Evolutionary conservation across 1,140 invertebrate genomes (phyloP).

Genomic region (Formica selysi): DNA sequence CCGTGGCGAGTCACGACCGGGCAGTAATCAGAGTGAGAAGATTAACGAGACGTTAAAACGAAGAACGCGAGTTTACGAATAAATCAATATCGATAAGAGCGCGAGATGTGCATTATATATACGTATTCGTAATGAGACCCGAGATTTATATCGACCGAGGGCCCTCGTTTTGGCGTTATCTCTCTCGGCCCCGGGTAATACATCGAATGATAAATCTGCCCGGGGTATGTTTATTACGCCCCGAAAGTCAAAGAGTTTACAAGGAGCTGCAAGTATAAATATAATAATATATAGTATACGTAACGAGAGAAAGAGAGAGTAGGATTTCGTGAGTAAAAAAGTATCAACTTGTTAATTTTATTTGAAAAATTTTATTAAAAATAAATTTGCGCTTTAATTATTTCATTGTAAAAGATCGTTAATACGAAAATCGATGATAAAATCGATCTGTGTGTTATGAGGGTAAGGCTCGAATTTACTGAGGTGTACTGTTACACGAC

Average conservation of each 20-base stretch:
- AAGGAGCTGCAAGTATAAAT: background rate
- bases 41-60: constrained; percentile 75
- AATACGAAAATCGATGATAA: constrained; percentile 45
- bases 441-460: constrained; percentile 17
- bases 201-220: constrained; percentile 55
- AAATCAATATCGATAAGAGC: constrained; percentile 75
- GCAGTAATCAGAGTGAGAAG: constrained; percentile 70
- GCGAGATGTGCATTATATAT: constrained; percentile 68
- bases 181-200: constrained; percentile 24
- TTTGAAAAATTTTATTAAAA: background rate
- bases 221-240: constrained; percentile 23
- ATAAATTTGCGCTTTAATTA: background rate
- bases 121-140: constrained; percentile 71
- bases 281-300: background rate
- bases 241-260: background rate
- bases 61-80: constrained; percentile 67
- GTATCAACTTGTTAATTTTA: background rate
- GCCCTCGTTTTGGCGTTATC: constrained; percentile 40
- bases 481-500: constrained; percentile 40
- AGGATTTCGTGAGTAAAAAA: background rate
- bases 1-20: constrained; percentile 52
- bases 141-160: constrained; percentile 66
- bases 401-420: constrained; percentile 15
- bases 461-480: constrained; percentile 30
- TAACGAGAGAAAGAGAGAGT: no score